Evolutionary conservation across 2,113 vertebrate species (phyloP), one percentile per base, ranked within the genome.

Genomic region (Lophius piscatorius): DNA sequence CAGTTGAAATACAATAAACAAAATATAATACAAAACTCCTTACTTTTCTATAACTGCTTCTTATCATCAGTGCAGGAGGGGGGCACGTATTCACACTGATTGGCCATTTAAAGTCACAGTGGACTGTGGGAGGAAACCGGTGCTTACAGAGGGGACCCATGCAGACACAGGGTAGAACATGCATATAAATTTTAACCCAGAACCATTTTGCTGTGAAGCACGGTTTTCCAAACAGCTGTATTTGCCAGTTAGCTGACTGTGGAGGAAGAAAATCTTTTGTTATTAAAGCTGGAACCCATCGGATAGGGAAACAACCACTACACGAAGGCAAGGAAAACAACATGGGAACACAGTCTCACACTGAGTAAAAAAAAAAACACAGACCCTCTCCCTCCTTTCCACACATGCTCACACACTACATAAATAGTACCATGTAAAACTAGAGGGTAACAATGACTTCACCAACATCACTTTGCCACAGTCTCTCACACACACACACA

Each of bases 371-470:
- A 55, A 29, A 58, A 51, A 48, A 66, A 41, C 59, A 51, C 49
- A 70, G 28, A 26, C 20, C 41, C 52, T 57, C 47, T 21, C n/a
- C n/a, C 28, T 56, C 28, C 39, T 64, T 67, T 59, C 11, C 39
- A 64, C 51, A 55, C 56, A 52, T 46, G 23, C 45, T 51, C 46
- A 58, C 61, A 59, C 64, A 61, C 49, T 50, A 71, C 60, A 78
- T 67, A 80, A 66, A 80, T 63, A 69, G 68, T 72, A 50, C 51
- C 58, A 52, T 71, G 82, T 87, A 83, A 82, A 88, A 83, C 73
- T 79, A 79, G 74, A 83, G 80, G 60, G 60, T 63, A 82, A 87
- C 75, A 80, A 66, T 65, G 60, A 80, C 77, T 83, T 83, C 78
- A 64, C 70, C 74, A 82, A 60, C 26, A 28, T 6, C 26, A 47